Conservation (phyloP, 2,797 vertebrate genomes). For the Erpetoichthys calabaricus region DNA sequence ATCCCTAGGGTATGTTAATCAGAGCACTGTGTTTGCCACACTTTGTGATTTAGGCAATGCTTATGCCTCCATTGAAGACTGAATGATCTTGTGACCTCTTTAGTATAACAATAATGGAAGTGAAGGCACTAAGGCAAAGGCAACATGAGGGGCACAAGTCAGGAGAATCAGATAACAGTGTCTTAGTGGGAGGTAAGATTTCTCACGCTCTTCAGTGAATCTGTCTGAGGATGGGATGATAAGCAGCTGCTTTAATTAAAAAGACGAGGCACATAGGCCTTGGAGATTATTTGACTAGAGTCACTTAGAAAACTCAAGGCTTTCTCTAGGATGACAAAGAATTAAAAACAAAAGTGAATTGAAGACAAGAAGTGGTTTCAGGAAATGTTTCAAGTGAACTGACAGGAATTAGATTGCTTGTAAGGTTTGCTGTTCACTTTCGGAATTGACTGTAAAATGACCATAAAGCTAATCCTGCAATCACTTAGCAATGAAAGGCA, state of each 20-base stretch:
- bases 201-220: slow-evolving; percentile 25
- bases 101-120: slow-evolving; percentile 28
- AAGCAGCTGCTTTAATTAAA: slow-evolving; percentile 27
- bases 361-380: no score
- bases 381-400: no score
- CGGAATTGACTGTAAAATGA: no score
- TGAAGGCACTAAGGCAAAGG: slow-evolving; percentile 16
- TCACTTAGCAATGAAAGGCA: no score
- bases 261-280: not conserved
- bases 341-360: no score
- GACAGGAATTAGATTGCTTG: no score
- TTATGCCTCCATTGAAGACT: slow-evolving; percentile 33
- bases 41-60: slow-evolving; percentile 38
- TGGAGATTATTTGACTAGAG: no score
- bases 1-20: slow-evolving; percentile 31
- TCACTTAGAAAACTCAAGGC: no score
- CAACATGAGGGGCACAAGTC: slow-evolving; percentile 24
- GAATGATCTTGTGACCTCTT: slow-evolving; percentile 42
- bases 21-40: slow-evolving; percentile 23
- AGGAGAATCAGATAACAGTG: slow-evolving; percentile 22
- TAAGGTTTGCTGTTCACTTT: no score
- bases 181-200: slow-evolving; percentile 26
- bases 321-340: no score
- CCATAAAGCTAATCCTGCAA: no score
- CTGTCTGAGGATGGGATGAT: slow-evolving; percentile 19